Evolutionary conservation across 2,113 vertebrate genomes (phyloP), one percentile per base, ranked within the genome.

Genomic region (Illadopsis cleaveri): DNA sequence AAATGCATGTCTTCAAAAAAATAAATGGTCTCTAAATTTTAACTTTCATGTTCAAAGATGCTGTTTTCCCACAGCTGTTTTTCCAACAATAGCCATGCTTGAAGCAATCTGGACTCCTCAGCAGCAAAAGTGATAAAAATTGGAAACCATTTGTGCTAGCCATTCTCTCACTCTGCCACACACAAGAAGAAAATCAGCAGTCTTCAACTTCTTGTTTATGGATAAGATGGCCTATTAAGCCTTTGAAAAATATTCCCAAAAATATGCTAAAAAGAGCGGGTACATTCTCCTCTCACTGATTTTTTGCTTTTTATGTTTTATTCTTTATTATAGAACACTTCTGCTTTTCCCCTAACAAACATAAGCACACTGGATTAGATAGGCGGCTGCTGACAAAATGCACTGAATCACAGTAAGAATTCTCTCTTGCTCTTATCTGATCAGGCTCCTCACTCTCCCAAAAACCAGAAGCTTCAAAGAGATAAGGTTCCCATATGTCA

Each of bases 401-500:
- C 42, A 80, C 56, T 45, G 37, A 93, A 96, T 69, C 30, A 58
- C 7, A 16, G 51, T 54, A 88, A 35, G 57, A 72, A 60, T 71
- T 54, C 40, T 82, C n/a, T 50, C 88, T 91, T 18, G 27, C 70
- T 83, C 78, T 91, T 78, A 95, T 79, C 76, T 89, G 87, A 97
- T 91, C 70, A 86, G 78, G 79, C 72, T 90, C 45, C 84, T 95
- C 89, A 78, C 17, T 54, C 42, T 82, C 24, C 77, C 66, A 82
- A 75, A 80, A 85, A 47, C 7, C 24, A 94, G 72, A 71, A 89
- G 68, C 56, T 65, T 19, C 57, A 88, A 28, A 80, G 45, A 92
- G 62, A 95, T 92, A 93, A 25, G 40, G 66, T 16, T 91, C 60
- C 42, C 14, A 25, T 31, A 75, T 15, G 12, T 56, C 82, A 82